A percentile compares a stretch with the other conserved stretches of the same genome.
phyloP scores from a whole-genome alignment of 53 echinoderm and acorn worm species.

The Luidia sarsii region DNA sequence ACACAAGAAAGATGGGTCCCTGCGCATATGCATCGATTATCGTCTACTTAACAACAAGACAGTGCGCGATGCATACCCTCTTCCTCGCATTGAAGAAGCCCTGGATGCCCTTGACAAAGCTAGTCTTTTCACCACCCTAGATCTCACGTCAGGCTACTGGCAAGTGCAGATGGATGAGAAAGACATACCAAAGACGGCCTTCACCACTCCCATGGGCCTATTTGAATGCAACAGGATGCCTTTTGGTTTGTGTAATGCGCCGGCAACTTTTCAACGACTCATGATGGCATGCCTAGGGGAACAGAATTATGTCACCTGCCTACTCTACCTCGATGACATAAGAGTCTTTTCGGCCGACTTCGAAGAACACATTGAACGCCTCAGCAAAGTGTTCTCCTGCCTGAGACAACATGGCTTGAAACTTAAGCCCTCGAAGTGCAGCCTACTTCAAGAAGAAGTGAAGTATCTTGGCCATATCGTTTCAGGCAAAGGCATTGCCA shows the following conservation, averaged over 20 bases:
- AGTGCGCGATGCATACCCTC: too few species aligned
- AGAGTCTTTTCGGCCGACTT: neutral
- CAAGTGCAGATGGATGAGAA: too few species aligned
- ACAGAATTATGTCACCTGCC: neutral
- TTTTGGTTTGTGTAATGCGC: too few species aligned
- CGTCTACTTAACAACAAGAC: slow-evolving; percentile 54
- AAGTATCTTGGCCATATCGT: neutral
- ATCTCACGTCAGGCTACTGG: neutral
- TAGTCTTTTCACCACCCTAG: slow-evolving; percentile 2
- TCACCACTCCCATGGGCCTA: too few species aligned
- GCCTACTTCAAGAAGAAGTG: neutral
- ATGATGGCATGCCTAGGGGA: too few species aligned
- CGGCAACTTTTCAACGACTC: too few species aligned
- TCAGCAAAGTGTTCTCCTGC: slow-evolving; percentile 3
- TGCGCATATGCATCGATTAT: slow-evolving; percentile 71
- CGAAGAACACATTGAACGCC: too few species aligned
- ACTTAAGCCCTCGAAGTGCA: neutral
- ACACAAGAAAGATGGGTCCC: slow-evolving; percentile 59
- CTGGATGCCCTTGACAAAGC: slow-evolving; percentile 66
- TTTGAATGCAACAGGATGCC: too few species aligned
- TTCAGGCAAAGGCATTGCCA: neutral
- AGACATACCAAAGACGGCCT: too few species aligned
- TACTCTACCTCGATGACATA: neutral
- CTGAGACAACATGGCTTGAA: too few species aligned
- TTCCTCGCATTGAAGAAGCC: too few species aligned